phyloP scores from a whole-genome alignment of 2,797 vertebrate species.

The Peromyscus melanophrys region DNA sequence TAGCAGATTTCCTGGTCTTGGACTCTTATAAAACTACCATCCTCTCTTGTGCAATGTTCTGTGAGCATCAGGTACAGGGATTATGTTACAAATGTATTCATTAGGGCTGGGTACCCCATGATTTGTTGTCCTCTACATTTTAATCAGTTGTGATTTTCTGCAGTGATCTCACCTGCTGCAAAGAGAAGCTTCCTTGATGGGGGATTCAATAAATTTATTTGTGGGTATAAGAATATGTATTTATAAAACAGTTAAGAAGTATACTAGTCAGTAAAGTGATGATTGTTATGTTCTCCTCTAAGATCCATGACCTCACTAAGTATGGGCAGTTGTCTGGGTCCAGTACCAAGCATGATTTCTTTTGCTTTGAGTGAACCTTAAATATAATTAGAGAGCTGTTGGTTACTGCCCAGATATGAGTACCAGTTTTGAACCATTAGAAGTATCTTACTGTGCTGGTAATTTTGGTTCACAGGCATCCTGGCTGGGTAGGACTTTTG shows the following conservation, averaged over 20 bases:
- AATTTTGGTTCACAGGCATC: too few relatives aligned
- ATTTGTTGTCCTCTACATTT: not conserved
- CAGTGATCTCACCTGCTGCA: not conserved
- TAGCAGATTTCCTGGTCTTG: not conserved
- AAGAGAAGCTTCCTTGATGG: not conserved
- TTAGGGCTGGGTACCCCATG: not conserved
- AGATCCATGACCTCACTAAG: not conserved
- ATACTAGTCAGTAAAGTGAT: not conserved
- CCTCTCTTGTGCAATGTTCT: not conserved
- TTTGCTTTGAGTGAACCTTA: not conserved
- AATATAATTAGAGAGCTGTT: not conserved
- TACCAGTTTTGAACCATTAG: not conserved
- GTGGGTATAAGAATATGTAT: not conserved
- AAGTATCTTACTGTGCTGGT: not conserved
- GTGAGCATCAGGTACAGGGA: not conserved
- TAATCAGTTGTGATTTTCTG: not conserved
- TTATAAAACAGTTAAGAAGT: not conserved
- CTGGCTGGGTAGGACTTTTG: too few relatives aligned
- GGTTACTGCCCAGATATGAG: not conserved
- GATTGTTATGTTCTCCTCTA: not conserved
- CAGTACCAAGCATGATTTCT: not conserved
- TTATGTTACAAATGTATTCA: not conserved
- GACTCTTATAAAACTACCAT: not conserved
- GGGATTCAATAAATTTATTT: not conserved
- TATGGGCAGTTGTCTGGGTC: not conserved